Base-by-base conservation (phyloP, 2,113 vertebrate species). In the Phylloscopus trochilus region DNA sequence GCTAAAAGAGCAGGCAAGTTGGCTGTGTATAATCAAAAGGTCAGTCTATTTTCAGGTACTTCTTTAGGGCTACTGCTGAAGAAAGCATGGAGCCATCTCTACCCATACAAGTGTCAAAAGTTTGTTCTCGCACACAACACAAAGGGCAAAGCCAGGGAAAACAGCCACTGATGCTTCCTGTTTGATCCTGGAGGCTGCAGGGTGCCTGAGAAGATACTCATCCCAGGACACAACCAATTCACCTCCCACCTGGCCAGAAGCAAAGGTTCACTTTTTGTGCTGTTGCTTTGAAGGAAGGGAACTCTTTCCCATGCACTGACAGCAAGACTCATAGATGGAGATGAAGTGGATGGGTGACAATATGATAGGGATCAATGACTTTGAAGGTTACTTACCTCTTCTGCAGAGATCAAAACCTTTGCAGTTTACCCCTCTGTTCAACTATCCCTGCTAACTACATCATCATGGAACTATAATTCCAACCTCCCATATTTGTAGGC, bases 371-470 rank as follows among this genome's bases (percentile, higher is more conserved):
- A 95, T 96, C 96, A 76, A 69, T 89, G 78, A 55, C 67, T 95
- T 58, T 81, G 91, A 97, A 77, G 66, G 93, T 97, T 93, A 83
- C 84, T 94, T 96, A 90, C 70, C 66, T 95, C 90, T 96, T 95
- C 96, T 94, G 66, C 56, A 77, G 80, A 77, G 52, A 96, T 91
- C 91, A 87, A 84, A 97, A 92, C 55, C 92, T 93, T 85, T 78
- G 82, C 23, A 46, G 82, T 95, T 95, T 79, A 64, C 49, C 18
- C 27, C 37, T 39, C 94, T 64, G 37, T 69, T 91, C 68, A 74
- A 12, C 26, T 51, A 2, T 21, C 79, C 22, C 62, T 95, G 59
- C 78, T 86, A 83, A 31, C 80, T 51, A 67, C 33, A 70, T 80
- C 78, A 43, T 28, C 20, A 37, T 24, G 68, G 75, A 64, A 37